phyloP scores from a whole-genome alignment of 1,140 invertebrate genomes.

The Tenebrio molitor region DNA sequence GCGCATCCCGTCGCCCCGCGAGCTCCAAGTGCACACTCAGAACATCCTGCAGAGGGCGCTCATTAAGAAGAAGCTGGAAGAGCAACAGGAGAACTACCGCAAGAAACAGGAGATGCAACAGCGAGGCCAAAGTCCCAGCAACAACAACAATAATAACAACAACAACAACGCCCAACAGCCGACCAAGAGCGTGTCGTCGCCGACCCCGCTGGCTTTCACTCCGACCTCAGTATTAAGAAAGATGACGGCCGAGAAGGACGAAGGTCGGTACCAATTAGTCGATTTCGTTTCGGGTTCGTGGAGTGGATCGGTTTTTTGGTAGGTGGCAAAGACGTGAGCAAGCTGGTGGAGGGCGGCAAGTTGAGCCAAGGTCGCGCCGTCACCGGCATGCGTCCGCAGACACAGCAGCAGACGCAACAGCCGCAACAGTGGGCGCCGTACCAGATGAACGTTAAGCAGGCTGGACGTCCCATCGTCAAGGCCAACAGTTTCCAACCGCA shows the following conservation, averaged over 20 bases:
- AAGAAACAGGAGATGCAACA: conserved; percentile 80
- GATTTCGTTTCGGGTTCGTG: too few species aligned
- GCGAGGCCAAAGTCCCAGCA: conserved; percentile 64
- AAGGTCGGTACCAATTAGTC: too few species aligned
- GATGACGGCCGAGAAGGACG: conserved; percentile 92
- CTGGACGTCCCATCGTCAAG: conserved; percentile 73
- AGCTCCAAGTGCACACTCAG: conserved; percentile 86
- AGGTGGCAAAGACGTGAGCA: conserved; percentile 57
- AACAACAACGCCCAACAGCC: conserved; percentile 43
- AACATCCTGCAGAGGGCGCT: conserved; percentile 86
- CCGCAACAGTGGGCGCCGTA: conserved; percentile 56
- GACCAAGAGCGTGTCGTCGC: conserved; percentile 68
- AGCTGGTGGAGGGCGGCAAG: conserved; percentile 52
- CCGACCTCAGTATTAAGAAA: conserved; percentile 91
- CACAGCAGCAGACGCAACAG: conserved; percentile 52
- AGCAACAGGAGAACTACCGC: conserved; percentile 85
- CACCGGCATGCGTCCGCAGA: conserved; percentile 65
- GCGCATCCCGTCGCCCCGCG: conserved; percentile 85
- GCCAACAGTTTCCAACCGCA: conserved; percentile 61
- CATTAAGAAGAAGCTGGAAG: conserved; percentile 88
- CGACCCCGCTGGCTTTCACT: conserved; percentile 85
- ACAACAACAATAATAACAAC: conserved; percentile 59
- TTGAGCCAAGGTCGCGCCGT: conserved; percentile 67
- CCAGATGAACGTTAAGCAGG: conserved; percentile 57
- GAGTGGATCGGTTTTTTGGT: too few species aligned